Evolutionary conservation across 2,113 vertebrate genomes (phyloP).

Genomic region (Carassius gibelio): DNA sequence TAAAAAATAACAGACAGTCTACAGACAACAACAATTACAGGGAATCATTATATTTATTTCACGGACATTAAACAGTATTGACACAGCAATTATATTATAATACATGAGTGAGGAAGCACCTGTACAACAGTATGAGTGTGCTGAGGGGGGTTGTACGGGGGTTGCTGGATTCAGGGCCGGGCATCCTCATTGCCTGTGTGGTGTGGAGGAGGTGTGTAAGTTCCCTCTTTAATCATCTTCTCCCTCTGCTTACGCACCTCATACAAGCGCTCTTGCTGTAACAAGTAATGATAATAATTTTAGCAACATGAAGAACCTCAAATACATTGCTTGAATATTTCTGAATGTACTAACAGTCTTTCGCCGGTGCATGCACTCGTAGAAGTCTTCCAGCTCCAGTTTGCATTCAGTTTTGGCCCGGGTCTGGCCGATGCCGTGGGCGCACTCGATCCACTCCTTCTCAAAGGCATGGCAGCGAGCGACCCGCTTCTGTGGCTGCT

Average conservation of each 20-base stretch:
- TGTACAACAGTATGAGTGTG: background rate
- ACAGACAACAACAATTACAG: background rate
- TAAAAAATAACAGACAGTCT: background rate
- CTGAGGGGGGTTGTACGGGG: background rate
- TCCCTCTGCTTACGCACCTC: constrained; percentile 78
- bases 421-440: constrained; percentile 82
- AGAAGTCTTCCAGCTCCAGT: constrained; percentile 87
- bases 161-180: constrained; percentile 64
- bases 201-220: constrained; percentile 78
- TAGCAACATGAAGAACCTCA: background rate
- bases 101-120: constrained; percentile 57
- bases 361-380: constrained; percentile 82
- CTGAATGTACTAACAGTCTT: constrained; percentile 74
- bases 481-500: constrained; percentile 74
- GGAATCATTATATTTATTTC: constrained; percentile 71
- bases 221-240: constrained; percentile 86
- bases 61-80: constrained; percentile 52
- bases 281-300: constrained; percentile 30
- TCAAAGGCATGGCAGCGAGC: constrained; percentile 86
- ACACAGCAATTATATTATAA: constrained; percentile 56
- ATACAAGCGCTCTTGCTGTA: constrained; percentile 74
- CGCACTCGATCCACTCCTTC: constrained; percentile 92
- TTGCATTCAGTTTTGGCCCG: constrained; percentile 85
- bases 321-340: background rate
- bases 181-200: constrained; percentile 72